Evolutionary conservation across 2,797 vertebrate genomes (phyloP).

Genomic region (Echeneis naucrates): DNA sequence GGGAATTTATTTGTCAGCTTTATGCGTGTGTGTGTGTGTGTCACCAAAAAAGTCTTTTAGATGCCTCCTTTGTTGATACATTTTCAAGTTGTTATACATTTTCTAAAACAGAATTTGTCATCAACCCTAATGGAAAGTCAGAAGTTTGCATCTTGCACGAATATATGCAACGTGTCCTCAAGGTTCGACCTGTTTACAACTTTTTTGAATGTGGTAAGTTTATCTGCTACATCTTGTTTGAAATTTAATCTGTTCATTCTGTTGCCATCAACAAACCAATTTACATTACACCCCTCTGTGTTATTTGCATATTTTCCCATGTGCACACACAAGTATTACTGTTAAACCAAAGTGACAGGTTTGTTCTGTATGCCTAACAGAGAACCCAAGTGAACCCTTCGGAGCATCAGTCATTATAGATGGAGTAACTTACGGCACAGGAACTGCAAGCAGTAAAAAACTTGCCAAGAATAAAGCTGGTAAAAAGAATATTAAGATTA

Average conservation of each 20-base stretch:
- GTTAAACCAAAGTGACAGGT: background rate
- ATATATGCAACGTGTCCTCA: slow-evolving; percentile 99
- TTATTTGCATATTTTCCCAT: background rate
- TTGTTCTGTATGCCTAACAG: slow-evolving; percentile 77
- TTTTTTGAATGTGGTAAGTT: slow-evolving; percentile 99
- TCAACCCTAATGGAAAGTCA: slow-evolving; percentile 99
- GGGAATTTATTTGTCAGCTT: background rate
- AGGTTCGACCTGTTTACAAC: slow-evolving; percentile 99
- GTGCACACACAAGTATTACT: background rate
- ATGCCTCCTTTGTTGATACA: slow-evolving; percentile 10
- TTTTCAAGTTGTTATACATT: slow-evolving; percentile 27
- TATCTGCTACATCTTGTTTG: background rate
- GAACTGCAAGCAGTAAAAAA: slow-evolving; percentile 99
- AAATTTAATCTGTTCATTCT: background rate
- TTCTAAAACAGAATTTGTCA: slow-evolving; percentile 92
- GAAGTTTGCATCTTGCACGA: slow-evolving; percentile 99
- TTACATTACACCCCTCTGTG: background rate
- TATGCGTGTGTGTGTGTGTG: no score
- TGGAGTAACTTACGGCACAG: slow-evolving; percentile 98
- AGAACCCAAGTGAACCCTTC: slow-evolving; percentile 99
- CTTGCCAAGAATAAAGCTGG: slow-evolving; percentile 99
- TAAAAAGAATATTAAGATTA: no score
- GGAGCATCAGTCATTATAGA: slow-evolving; percentile 99
- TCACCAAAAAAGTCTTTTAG: background rate
- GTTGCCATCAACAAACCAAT: background rate